Conservation (phyloP, 2,797 vertebrate genomes). For the Gallirallus australis region DNA sequence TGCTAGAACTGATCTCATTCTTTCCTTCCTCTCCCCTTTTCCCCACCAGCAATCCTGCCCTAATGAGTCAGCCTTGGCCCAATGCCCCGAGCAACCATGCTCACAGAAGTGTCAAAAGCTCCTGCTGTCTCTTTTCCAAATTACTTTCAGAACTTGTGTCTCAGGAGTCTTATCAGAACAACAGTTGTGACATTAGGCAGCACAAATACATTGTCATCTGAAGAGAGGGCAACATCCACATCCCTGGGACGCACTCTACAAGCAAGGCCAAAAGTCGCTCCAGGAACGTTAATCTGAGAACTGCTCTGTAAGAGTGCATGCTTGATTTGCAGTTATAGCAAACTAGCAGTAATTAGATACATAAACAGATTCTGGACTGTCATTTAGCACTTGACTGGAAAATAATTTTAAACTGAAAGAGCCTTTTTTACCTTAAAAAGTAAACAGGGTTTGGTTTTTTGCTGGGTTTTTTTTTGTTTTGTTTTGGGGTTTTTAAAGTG, state of each 20-base stretch:
- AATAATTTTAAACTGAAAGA: neutral
- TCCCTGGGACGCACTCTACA: neutral
- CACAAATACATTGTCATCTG: conserved; percentile 26
- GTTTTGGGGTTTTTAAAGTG: neutral
- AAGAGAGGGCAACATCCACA: neutral
- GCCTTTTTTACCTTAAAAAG: neutral
- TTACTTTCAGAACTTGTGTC: conserved; percentile 6
- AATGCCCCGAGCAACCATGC: neutral
- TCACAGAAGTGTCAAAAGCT: conserved; percentile 47
- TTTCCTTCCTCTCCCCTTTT: conserved; percentile 31
- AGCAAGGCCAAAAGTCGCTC: neutral
- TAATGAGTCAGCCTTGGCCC: conserved; percentile 46
- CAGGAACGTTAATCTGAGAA: neutral
- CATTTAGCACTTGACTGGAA: neutral
- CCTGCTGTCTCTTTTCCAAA: conserved; percentile 29
- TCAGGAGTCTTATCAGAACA: conserved; percentile 47
- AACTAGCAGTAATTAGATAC: neutral
- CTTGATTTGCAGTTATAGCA: neutral
- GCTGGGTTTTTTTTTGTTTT: neutral
- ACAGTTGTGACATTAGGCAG: conserved; percentile 50
- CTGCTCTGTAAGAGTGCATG: neutral
- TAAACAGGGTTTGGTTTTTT: neutral
- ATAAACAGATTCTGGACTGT: neutral
- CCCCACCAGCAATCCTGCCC: conserved; percentile 6
- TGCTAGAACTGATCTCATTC: conserved; percentile 40